Evolutionary conservation across 2,888 invertebrate genomes (phyloP), one percentile per base, ranked within the genome.

Genomic region (Drosophila longiperda): DNA sequence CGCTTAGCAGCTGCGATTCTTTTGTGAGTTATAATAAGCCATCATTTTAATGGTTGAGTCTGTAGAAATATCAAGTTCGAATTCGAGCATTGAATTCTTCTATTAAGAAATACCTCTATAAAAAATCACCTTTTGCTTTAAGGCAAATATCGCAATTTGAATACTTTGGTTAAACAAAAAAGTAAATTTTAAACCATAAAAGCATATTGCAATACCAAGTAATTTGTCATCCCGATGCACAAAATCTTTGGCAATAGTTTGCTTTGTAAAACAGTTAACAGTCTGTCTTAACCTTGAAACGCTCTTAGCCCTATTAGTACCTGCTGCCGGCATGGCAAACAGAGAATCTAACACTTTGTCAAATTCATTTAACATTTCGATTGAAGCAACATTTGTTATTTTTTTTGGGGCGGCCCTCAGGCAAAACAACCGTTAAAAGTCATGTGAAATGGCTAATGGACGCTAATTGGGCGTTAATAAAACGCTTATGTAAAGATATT

Each of bases 391-490:
- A n/a, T 34, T 45, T 36, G n/a, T 3, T 50, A 40, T 57, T 5
- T 20, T 8, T 61, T 65, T 75, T 64, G 64, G 52, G 40, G 54
- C 4, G 63, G 54, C 45, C 57, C 73, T 87, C 75, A 74, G 74
- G 75, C 78, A 70, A 68, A 57, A 26, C 34, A 20, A 12, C 26
- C 53, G 60, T 29, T 26, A 61, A 36, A 32, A 61, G 63, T 76
- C 89, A 81, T 69, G 70, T 83, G 87, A 67, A 80, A 78, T 78
- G 64, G 77, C 73, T 71, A 80, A 78, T 78, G 64, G 75, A 74
- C 71, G 87, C 76, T 90, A 89, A 87, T 90, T 88, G 75, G 69
- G 77, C 82, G 80, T 77, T 89, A 89, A 88, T 88, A 73, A 80
- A 71, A 69, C 55, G 73, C 53, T 72, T 71, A 61, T 40, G 60